These are phyloP conservation scores for Proales similis DNA, from an alignment of 1,140 invertebrate genomes.

Conservation along the genomic window DNA sequence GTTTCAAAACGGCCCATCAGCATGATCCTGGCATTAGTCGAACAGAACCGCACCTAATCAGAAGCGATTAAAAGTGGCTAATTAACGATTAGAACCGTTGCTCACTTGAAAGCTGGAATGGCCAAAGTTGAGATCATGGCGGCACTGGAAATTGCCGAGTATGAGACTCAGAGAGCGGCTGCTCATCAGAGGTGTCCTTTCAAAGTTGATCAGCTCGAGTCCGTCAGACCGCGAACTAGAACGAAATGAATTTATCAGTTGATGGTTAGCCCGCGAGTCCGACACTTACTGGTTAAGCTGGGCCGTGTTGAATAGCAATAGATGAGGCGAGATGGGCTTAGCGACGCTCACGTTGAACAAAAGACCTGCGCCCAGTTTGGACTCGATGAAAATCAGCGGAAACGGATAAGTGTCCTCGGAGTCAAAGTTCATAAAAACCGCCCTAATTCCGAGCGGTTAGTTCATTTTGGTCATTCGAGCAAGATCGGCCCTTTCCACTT, in stretches of 20 bases:
- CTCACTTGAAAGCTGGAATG: not conserved
- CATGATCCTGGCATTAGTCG: slow-evolving; percentile 10
- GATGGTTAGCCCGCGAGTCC: too few relatives aligned
- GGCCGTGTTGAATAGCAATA: slow-evolving; percentile 15
- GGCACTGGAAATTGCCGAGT: slow-evolving; percentile 20
- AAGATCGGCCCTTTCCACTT: too few relatives aligned
- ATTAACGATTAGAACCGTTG: not conserved
- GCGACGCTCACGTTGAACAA: slow-evolving; percentile 1
- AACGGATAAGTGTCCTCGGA: too few relatives aligned
- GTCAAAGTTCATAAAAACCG: too few relatives aligned
- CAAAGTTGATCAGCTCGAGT: not conserved
- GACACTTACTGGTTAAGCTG: not conserved
- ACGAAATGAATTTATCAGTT: too few relatives aligned
- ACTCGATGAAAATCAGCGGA: too few relatives aligned
- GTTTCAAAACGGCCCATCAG: not conserved
- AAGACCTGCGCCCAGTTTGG: too few relatives aligned
- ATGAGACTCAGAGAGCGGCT: slow-evolving; percentile 2
- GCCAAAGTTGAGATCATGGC: slow-evolving; percentile 9
- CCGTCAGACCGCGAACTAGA: too few relatives aligned
- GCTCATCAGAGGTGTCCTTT: not conserved
- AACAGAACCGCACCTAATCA: slow-evolving; percentile 16
- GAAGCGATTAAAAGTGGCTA: not conserved
- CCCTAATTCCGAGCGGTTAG: too few relatives aligned
- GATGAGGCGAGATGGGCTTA: not conserved
- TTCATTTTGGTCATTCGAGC: too few relatives aligned